These are phyloP conservation scores for Ylistrum balloti DNA, from an alignment of 1,140 invertebrate genomes.

Conservation along the genomic window DNA sequence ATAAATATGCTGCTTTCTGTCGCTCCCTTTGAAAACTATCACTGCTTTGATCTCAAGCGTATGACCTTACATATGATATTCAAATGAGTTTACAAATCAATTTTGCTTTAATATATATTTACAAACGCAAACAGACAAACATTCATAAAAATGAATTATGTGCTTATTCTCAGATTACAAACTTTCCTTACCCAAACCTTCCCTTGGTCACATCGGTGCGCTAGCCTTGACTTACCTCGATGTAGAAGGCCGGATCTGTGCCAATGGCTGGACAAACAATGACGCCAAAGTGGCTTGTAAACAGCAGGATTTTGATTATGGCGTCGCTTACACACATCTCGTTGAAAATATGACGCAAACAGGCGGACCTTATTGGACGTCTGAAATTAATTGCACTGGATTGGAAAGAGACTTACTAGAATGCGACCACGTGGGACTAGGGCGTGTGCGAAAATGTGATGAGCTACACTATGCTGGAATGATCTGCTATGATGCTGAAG, in stretches of 20 bases:
- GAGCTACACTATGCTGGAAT: conserved; percentile 63
- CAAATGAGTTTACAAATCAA: too few relatives aligned
- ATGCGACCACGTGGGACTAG: conserved; percentile 61
- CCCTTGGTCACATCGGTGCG: conserved; percentile 42
- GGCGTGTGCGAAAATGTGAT: conserved; percentile 58
- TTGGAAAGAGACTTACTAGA: conserved; percentile 65
- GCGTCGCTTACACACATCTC: conserved; percentile 60
- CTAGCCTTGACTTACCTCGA: conserved; percentile 60
- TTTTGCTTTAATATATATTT: too few relatives aligned
- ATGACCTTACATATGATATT: too few relatives aligned
- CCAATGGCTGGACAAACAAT: conserved; percentile 66
- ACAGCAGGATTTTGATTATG: conserved; percentile 67
- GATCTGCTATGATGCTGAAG: conserved; percentile 60
- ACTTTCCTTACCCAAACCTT: not conserved
- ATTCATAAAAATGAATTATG: not conserved
- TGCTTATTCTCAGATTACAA: not conserved
- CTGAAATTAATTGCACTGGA: conserved; percentile 69
- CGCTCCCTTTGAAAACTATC: too few relatives aligned
- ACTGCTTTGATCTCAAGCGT: too few relatives aligned
- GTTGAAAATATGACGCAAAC: conserved; percentile 36
- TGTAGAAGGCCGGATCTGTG: conserved; percentile 68
- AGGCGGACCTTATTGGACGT: conserved; percentile 63
- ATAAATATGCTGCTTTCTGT: too few relatives aligned
- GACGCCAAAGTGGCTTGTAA: conserved; percentile 71
- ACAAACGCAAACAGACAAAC: too few relatives aligned